Base-by-base conservation (phyloP, 1,140 invertebrate genomes). In the Lethocerus indicus region DNA sequence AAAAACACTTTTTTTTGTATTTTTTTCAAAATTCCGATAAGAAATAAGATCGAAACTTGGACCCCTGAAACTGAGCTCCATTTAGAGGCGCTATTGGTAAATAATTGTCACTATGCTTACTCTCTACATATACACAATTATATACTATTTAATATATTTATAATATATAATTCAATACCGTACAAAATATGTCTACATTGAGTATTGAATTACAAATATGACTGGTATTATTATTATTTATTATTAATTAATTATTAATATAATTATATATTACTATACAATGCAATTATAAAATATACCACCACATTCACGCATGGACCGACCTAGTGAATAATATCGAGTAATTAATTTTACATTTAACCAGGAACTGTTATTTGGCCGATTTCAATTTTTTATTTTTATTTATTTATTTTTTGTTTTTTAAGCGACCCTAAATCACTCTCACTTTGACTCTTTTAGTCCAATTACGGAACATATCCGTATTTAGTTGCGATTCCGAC, bases 51-150 rank as follows among this genome's bases (percentile, higher is more conserved):
- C n/a, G n/a, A n/a, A n/a, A n/a, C n/a, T n/a, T n/a, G n/a, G n/a
- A n/a, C n/a, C n/a, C n/a, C n/a, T n/a, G n/a, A n/a, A n/a, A n/a
- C n/a, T n/a, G n/a, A n/a, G n/a, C n/a, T n/a, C n/a, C n/a, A n/a
- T n/a, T n/a, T n/a, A n/a, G n/a, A n/a, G n/a, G n/a, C 28, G 21
- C 27, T 47, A 47, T 47, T 35, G 27, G 45, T 47, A 47, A 47
- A 47, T 47, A 47, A 47, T 29, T 32, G 28, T 42, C 28, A 29
- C 40, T 50, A 50, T 51, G 42, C 23, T 42, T 51, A 51, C 20
- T 29, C 42, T 51, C 49, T 51, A 51, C 49, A 51, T 51, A 51
- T 51, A 51, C 49, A 51, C 49, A 51, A 45, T 51, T 51, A 51
- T 51, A 20, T 51, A 36, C 49, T 51, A 51, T 47, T 18, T 44